Base-by-base conservation (phyloP, 2,797 vertebrate genomes). In the Enteromius unitaeniatus region DNA sequence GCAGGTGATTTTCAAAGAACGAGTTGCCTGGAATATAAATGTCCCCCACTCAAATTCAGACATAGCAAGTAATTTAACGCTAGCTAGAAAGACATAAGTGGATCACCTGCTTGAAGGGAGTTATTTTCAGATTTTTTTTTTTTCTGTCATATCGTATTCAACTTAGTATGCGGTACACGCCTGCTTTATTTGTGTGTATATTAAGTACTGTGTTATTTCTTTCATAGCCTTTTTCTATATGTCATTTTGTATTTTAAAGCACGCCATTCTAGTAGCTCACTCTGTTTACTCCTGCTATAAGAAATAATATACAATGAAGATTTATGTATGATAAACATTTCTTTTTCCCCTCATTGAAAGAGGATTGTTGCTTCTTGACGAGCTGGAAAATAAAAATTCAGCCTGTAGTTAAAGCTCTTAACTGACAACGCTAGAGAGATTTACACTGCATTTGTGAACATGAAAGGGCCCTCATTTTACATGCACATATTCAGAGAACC, bases 391-490 rank as follows among this genome's bases (percentile, higher is more conserved):
- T 15, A 88, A 89, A 92, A 92, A 90, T 83, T 51, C 77, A 10
- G 74, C 75, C 84, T 74, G 68, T 86, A 89, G 88, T 90, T 89
- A 91, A 88, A 90, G 83, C 86, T 87, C 76, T 88, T 91, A 87
- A 85, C 74, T 86, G 85, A 89, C 89, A 88, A 79, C 77, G 77
- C 86, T 78, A 89, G 65, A 87, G 85, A 91, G 92, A 94, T 94
- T 94, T 91, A 87, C 91, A 87, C 85, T 84, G 86, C 88, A 90
- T 92, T 91, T 90, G 87, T 88, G 89, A 90, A 93, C 91, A 93
- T 93, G 90, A 95, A 94, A 94, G 91, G 87, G 87, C 86, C 84
- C 88, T 93, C 88, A 91, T 94, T 94, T 91, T 89, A 88, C 86
- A 93, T 93, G 92, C 91, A 90, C 90, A 88, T 87, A 93, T 93